phyloP scores from a whole-genome alignment of 2,888 invertebrate species.

The Eupithecia inturbata region DNA sequence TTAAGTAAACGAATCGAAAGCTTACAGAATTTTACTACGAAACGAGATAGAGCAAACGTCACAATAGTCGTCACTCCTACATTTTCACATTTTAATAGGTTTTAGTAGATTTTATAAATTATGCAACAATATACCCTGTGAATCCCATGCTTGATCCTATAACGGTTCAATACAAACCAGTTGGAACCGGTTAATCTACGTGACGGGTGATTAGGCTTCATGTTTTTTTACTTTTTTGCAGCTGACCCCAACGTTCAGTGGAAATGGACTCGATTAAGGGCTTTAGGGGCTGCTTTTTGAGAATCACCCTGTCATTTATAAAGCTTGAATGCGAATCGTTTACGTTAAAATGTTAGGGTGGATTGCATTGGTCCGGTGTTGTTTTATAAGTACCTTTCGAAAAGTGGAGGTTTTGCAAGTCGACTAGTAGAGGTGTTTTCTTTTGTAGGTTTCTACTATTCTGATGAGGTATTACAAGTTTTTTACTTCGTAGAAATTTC shows the following conservation, averaged over 20 bases:
- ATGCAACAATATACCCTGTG: not conserved
- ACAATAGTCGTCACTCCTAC: too few relatives aligned
- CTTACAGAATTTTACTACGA: too few relatives aligned
- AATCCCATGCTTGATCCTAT: not conserved
- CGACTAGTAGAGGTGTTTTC: not conserved
- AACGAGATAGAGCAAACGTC: too few relatives aligned
- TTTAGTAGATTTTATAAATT: not conserved
- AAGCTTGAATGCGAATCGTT: constrained; percentile 3
- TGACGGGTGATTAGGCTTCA: constrained; percentile 12
- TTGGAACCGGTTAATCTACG: constrained; percentile 9
- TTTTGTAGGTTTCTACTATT: too few relatives aligned
- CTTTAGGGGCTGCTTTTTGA: not conserved
- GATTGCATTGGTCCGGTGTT: not conserved
- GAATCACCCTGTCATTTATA: constrained; percentile 9
- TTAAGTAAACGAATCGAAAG: too few relatives aligned
- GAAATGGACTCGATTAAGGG: constrained; percentile 15
- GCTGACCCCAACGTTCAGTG: constrained; percentile 10
- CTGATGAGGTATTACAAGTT: too few relatives aligned
- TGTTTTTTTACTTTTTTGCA: constrained; percentile 8
- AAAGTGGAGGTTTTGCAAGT: not conserved
- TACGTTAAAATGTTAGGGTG: not conserved
- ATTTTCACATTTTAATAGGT: not conserved
- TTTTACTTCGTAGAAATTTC: too few relatives aligned
- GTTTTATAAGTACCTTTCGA: not conserved
- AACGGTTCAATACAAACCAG: not conserved